These are phyloP conservation scores for Mastomys coucha DNA, from an alignment of 2,113 vertebrate species.

Conservation along the genomic window DNA sequence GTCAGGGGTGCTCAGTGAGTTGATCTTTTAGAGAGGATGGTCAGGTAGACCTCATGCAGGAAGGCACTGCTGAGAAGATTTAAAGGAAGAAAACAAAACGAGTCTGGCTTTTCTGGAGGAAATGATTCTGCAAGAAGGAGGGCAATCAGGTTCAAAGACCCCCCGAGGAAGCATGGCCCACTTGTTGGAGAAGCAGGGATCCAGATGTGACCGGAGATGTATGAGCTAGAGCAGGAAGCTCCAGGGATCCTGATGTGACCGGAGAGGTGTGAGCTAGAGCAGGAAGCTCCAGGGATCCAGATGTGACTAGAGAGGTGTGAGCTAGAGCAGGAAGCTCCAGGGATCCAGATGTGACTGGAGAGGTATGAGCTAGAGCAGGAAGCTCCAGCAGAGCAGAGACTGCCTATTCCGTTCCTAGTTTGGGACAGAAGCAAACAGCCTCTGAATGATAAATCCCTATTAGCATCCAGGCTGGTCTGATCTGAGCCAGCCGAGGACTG, in stretches of 20 bases:
- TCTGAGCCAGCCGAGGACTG: conserved; percentile 24
- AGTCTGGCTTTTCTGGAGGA: neutral
- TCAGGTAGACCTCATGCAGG: neutral
- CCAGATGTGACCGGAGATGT: no score
- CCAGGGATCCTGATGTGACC: neutral
- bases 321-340: no score
- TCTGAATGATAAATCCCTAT: neutral
- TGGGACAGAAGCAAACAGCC: neutral
- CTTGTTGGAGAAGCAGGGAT: neutral
- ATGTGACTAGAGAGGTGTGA: no score
- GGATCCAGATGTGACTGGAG: neutral
- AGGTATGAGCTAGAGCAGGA: neutral
- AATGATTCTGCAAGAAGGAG: neutral
- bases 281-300: fast-evolving
- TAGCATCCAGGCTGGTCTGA: neutral
- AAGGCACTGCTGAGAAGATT: neutral
- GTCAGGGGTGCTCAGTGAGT: neutral
- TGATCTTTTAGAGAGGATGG: neutral
- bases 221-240: no score
- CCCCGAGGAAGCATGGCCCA: neutral
- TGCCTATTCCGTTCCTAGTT: neutral
- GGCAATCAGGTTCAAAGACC: neutral
- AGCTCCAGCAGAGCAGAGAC: neutral
- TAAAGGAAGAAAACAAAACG: neutral
- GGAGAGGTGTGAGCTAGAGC: neutral